A percentile compares a stretch with the other conserved stretches of the same genome.
These are phyloP conservation scores for Crypturellus tataupa DNA, from an alignment of 2,797 vertebrate genomes.

Conservation along the genomic window DNA sequence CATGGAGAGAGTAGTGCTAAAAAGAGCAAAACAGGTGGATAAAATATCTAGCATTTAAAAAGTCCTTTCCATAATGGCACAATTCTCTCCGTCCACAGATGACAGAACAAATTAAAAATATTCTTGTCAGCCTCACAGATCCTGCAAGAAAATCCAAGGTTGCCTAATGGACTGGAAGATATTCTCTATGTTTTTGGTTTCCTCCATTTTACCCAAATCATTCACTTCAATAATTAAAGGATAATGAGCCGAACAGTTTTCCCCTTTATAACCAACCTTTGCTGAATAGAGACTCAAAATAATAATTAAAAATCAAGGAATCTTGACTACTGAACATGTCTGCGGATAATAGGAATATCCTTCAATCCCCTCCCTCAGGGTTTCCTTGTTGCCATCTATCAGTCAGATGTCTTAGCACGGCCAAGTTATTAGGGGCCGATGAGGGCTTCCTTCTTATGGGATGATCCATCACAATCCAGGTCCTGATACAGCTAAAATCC, in stretches of 20 bases:
- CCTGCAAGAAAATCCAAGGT: constrained; percentile 69
- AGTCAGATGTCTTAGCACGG: background rate
- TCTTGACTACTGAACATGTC: background rate
- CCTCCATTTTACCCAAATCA: constrained; percentile 72
- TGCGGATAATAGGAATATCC: constrained; percentile 50
- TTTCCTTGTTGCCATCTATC: constrained; percentile 27
- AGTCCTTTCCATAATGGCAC: background rate
- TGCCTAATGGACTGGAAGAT: constrained; percentile 82
- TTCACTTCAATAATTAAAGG: constrained; percentile 81
- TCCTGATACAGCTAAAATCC: background rate
- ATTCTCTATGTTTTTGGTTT: constrained; percentile 76
- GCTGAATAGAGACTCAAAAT: constrained; percentile 62
- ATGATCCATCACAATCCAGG: background rate
- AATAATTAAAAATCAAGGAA: constrained; percentile 68
- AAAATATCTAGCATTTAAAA: constrained; percentile 20
- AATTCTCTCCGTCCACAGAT: constrained; percentile 38
- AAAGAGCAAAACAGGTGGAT: background rate
- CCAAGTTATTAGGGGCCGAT: background rate
- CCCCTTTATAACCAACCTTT: constrained; percentile 66
- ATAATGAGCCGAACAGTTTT: constrained; percentile 80
- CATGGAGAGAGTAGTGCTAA: background rate
- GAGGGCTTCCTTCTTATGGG: background rate
- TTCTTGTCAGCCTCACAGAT: constrained; percentile 62
- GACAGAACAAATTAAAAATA: constrained; percentile 73
- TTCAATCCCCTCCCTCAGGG: constrained; percentile 4